Base-by-base conservation (phyloP, 2,888 invertebrate species). In the Pammene fasciana region DNA sequence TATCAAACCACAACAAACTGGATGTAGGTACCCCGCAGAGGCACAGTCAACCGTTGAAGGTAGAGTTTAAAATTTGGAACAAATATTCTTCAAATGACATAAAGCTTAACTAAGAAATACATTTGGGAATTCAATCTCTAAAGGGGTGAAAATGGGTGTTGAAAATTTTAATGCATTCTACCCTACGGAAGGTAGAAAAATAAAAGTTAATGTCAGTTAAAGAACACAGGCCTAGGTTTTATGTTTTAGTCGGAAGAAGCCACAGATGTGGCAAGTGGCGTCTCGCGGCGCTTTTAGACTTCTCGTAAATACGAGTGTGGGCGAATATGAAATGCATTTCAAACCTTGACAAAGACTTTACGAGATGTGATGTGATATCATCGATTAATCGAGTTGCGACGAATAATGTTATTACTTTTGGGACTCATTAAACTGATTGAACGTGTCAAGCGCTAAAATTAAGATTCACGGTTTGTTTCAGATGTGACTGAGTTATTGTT, bases 261-360 rank as follows among this genome's bases (percentile, higher is more conserved):
- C 36, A 16, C 64, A 64, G 43, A 68, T 45, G 68, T 48, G 45
- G 13, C 43, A 13, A 67, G 18, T 38, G 43, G 52, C 13, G 52
- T 14, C 45, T 16, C 11, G 36, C 11, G 36, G 34, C 60, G 52
- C 18, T 59, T 68, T 68, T 68, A 68, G 65, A 54, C 13, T 16
- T 60, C 18, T 4, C 36, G 16, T 36, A 36, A 55, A 55, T 11
- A 55, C 13, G 7, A 36, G 10, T 16, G 65, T 70, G 41, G 60
- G 65, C 65, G 54, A 60, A 70, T 52, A 70, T 59, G 14, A 60
- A 59, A 38, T 55, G 65, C 65, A 70, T 48, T 48, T 46, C 14
- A 45, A 65, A 60, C 59, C 46, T 70, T 60, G 65, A 11, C 26
- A 57, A 60, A 59, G 46, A 48, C 70, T 56, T 26, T 26, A 26